Conservation (phyloP, 2,888 invertebrate species). For the Rhagonycha lutea region DNA sequence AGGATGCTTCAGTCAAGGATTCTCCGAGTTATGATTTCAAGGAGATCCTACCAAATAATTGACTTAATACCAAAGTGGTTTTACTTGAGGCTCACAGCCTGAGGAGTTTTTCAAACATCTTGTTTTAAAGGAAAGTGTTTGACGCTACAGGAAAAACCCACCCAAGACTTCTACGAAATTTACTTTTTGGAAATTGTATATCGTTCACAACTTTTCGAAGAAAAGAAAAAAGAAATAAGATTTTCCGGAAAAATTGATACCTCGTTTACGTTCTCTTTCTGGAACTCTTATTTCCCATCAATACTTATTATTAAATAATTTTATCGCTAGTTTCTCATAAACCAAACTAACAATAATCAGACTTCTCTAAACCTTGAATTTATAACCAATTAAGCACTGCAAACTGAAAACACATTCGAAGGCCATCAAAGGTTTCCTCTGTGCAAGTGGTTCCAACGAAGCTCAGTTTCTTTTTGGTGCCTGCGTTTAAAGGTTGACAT, state of each 20-base stretch:
- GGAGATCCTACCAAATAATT: too few species aligned
- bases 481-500: background rate
- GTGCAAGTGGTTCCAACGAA: background rate
- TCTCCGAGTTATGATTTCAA: background rate
- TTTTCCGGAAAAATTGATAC: background rate
- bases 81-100: background rate
- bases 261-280: background rate
- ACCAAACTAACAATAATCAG: background rate
- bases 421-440: background rate
- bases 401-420: background rate
- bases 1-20: background rate
- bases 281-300: background rate
- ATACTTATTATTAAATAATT: background rate
- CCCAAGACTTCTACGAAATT: background rate
- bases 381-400: background rate
- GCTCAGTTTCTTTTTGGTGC: background rate
- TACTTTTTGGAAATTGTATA: too few species aligned
- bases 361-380: background rate
- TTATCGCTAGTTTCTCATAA: background rate
- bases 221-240: background rate
- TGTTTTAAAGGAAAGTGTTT: background rate
- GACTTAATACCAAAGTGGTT: background rate
- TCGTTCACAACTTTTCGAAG: background rate
- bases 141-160: background rate
- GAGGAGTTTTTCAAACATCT: background rate